These are phyloP conservation scores for Acanthurus leucopareius DNA, from an alignment of 2,797 vertebrate genomes.

Conservation along the genomic window DNA sequence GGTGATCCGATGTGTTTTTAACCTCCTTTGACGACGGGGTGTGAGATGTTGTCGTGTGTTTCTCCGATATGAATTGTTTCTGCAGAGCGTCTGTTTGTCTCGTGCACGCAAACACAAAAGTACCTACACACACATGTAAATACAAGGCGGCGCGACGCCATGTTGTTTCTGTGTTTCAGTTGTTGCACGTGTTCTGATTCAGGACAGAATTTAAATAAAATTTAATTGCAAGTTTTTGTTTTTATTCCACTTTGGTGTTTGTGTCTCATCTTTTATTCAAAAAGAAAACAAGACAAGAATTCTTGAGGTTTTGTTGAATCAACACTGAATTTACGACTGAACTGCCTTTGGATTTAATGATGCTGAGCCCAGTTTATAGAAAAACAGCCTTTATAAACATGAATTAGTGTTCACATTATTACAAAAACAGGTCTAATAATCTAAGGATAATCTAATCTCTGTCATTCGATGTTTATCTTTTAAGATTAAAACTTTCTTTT, in stretches of 20 bases:
- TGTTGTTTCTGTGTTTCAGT: conserved; percentile 63
- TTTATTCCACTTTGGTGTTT: conserved; percentile 24
- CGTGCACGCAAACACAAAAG: conserved; percentile 37
- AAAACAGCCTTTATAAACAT: no score
- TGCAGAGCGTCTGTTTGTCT: conserved; percentile 39
- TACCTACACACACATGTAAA: conserved; percentile 49
- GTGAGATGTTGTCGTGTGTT: neutral
- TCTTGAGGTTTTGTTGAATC: no score
- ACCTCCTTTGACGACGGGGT: conserved; percentile 2
- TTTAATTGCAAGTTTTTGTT: conserved; percentile 60
- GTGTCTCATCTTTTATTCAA: conserved; percentile 3
- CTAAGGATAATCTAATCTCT: no score
- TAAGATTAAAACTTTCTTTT: no score
- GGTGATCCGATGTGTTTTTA: neutral
- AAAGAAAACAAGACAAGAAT: neutral
- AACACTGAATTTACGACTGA: no score
- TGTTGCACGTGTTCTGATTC: conserved; percentile 74
- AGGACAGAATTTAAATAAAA: conserved; percentile 70
- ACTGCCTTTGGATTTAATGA: no score
- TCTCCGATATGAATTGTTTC: conserved; percentile 34
- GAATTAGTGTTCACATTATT: no score
- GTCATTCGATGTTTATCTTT: no score
- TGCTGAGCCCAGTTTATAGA: no score
- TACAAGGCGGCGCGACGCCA: conserved; percentile 35
- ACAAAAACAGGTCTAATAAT: no score